Evolutionary conservation across 35 echinoderm and acorn worm genomes (phyloP).

Genomic region (Ophioderma brevispina): DNA sequence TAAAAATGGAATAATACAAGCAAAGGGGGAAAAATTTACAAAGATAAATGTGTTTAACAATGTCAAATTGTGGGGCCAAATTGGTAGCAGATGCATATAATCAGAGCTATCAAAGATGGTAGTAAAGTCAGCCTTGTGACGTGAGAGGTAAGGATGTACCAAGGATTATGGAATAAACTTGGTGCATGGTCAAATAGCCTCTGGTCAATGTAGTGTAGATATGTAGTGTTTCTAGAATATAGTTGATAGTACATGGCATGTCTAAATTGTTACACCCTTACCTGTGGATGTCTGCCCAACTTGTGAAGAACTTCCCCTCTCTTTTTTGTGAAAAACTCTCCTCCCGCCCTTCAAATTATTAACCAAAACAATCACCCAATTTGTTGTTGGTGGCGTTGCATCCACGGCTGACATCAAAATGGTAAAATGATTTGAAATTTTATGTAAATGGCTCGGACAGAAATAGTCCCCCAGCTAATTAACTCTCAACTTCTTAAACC

Average conservation of each 20-base stretch:
- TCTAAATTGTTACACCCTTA: slow-evolving; percentile 1
- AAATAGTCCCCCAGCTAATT: too few species aligned
- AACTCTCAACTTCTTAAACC: background rate
- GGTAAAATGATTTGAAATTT: too few species aligned
- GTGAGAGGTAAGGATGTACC: background rate
- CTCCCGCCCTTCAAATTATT: background rate
- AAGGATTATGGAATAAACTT: background rate
- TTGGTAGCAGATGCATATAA: too few species aligned
- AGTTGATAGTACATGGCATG: background rate
- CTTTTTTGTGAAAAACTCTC: too few species aligned
- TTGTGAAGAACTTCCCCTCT: background rate
- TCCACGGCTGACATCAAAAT: background rate
- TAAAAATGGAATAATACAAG: too few species aligned
- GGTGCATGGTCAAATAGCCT: background rate
- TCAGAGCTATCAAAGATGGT: too few species aligned
- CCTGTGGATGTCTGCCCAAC: background rate
- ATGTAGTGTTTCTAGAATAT: background rate
- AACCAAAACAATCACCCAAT: background rate
- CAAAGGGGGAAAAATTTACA: too few species aligned
- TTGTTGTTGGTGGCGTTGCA: background rate
- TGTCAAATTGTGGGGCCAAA: too few species aligned
- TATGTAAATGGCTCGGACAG: too few species aligned
- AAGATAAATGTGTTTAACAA: too few species aligned
- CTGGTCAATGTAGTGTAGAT: background rate
- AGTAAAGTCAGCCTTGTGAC: background rate